Conservation (phyloP, 2,888 invertebrate species). For the Andrena flavipes region DNA sequence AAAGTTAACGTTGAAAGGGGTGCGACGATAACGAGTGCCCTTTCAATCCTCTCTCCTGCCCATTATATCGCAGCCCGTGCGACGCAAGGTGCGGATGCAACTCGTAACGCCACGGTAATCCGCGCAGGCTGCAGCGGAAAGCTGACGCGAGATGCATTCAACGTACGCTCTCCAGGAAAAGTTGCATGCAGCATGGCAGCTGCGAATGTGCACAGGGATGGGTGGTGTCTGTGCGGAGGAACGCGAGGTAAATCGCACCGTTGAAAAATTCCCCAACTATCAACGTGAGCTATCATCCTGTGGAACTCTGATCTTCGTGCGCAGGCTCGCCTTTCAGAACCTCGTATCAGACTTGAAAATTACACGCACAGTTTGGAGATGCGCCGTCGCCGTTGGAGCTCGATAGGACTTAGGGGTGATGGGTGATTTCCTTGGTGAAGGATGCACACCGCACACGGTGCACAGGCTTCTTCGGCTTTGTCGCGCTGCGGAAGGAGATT, state of each 20-base stretch:
- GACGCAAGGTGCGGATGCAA: constrained; percentile 7
- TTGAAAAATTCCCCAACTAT: too few relatives aligned
- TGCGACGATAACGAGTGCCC: constrained; percentile 26
- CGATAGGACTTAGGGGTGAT: constrained; percentile 21
- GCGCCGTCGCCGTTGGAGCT: neutral
- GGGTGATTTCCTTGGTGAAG: constrained; percentile 22
- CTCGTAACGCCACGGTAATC: constrained; percentile 3
- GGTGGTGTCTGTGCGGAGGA: too few relatives aligned
- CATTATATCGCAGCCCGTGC: constrained; percentile 6
- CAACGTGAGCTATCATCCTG: too few relatives aligned
- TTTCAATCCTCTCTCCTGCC: constrained; percentile 11
- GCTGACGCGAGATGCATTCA: constrained; percentile 9
- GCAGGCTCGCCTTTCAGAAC: neutral
- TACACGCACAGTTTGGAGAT: neutral
- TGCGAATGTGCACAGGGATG: neutral
- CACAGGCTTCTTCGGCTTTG: constrained; percentile 7
- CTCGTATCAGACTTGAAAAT: neutral
- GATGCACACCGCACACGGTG: neutral
- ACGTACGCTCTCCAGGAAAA: neutral
- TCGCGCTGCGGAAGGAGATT: neutral
- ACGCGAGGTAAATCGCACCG: neutral
- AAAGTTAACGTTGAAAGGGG: constrained; percentile 2
- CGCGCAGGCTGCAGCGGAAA: neutral
- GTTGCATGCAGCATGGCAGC: neutral
- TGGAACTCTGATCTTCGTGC: neutral